Conservation (phyloP, 2,113 vertebrate genomes). For the Myiozetetes cayanensis region DNA sequence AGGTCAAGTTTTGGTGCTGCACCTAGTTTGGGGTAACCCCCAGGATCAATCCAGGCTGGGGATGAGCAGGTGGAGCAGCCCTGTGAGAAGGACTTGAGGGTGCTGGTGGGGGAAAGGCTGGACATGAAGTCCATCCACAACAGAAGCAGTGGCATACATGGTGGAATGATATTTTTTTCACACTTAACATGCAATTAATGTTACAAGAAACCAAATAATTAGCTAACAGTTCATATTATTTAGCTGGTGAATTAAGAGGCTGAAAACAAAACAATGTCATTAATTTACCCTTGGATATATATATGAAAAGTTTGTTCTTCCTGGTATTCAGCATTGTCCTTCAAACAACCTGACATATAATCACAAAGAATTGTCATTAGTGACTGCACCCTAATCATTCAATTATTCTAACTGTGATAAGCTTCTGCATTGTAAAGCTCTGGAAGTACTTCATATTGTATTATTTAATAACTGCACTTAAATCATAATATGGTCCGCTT, state of each 20-base stretch:
- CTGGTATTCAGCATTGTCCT: neutral
- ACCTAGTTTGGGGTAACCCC: too few species aligned
- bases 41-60: neutral
- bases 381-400: neutral
- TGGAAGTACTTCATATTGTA: neutral
- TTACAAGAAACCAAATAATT: neutral
- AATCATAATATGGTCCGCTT: neutral
- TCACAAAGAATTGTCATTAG: neutral
- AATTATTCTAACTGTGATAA: constrained; percentile 11
- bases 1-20: neutral
- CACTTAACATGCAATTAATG: neutral
- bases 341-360: neutral
- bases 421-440: neutral
- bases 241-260: neutral
- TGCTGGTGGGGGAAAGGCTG: neutral
- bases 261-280: neutral
- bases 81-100: neutral
- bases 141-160: neutral
- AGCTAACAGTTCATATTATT: neutral
- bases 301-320: neutral
- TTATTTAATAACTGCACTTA: neutral
- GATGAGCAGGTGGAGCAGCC: neutral
- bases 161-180: neutral
- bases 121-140: neutral
- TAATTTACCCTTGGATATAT: neutral